Evolutionary conservation across 1,140 invertebrate species (phyloP), one percentile per base, ranked within the genome.

Genomic region (Vanessa atalanta): DNA sequence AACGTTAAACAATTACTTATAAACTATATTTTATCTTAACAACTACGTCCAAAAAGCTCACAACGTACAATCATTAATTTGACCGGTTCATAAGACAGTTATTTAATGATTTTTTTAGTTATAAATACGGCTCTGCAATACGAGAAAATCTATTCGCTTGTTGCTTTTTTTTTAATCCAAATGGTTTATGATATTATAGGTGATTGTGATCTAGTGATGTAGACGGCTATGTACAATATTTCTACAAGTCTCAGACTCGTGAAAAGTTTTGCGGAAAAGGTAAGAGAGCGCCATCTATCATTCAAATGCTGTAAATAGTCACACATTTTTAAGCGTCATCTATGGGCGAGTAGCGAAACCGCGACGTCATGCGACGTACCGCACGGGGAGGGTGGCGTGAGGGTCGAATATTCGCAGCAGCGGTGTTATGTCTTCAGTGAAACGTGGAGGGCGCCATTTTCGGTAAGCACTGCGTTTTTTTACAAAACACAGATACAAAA

Each of bases 371-470:
- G 85, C 83, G 85, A 89, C 89, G 88, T 93, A 93, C 93, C 93
- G 93, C 87, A 78, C 64, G 72, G 91, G 87, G 68, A 90, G 85
- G 69, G 85, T 85, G 72, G 93, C 94, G 82, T 94, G 92, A 76
- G 95, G 95, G 94, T 96, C 95, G 91, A 96, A 96, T 92, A 96
- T 94, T 87, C 95, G 94, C 91, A 95, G 94, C 85, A 96, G 93
- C 87, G 95, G 95, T 82, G 95, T 95, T 87, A 96, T 96, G 91
- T 96, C 95, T 79, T 95, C 95, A 71, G 95, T 95, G 94, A 96
- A 95, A 85, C 95, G 93, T 78, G 95, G 95, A 78, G 95, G 95
- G 80, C 95, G 94, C 95, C 95, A 96, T 92, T 94, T 94, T 90
- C 94, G 95, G 92, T 95, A 93, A 82, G 93, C 93, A 91, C 95